These are phyloP conservation scores for Pogona vitticeps DNA, from an alignment of 2,113 vertebrate species.

Conservation along the genomic window DNA sequence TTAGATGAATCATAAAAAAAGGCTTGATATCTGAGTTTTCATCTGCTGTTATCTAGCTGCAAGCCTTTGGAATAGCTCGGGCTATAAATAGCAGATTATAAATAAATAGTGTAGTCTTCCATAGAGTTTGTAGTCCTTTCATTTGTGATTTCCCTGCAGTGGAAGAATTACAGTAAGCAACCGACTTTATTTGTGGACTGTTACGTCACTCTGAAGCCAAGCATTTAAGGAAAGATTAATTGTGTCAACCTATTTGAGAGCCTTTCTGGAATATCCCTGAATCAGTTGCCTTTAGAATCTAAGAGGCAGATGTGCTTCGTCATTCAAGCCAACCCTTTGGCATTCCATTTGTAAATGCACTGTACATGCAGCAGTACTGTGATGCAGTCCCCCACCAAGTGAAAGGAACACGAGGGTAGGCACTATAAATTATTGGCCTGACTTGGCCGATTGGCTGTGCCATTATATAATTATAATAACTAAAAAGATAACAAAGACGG, in stretches of 20 bases:
- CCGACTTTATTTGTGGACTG: constrained; percentile 9
- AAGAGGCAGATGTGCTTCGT: constrained; percentile 23
- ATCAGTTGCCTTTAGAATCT: not conserved
- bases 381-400: constrained; percentile 20
- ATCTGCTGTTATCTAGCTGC: not conserved
- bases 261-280: not conserved
- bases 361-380: constrained; percentile 5
- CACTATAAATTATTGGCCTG: constrained; percentile 24
- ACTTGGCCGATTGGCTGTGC: constrained; percentile 28
- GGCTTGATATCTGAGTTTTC: not conserved
- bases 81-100: not conserved
- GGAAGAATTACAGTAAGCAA: not conserved
- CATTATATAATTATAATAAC: not conserved
- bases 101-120: not conserved
- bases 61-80: not conserved
- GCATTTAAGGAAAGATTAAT: constrained; percentile 22
- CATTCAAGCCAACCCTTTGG: not conserved
- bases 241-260: not conserved
- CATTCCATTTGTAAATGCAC: constrained; percentile 12
- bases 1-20: not conserved
- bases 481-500: constrained; percentile 7
- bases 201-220: constrained; percentile 14
- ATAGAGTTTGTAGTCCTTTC: not conserved
- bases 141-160: not conserved
- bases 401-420: constrained; percentile 29